Base-by-base conservation (phyloP, 1,140 invertebrate genomes). In the Bicyclus anynana region DNA sequence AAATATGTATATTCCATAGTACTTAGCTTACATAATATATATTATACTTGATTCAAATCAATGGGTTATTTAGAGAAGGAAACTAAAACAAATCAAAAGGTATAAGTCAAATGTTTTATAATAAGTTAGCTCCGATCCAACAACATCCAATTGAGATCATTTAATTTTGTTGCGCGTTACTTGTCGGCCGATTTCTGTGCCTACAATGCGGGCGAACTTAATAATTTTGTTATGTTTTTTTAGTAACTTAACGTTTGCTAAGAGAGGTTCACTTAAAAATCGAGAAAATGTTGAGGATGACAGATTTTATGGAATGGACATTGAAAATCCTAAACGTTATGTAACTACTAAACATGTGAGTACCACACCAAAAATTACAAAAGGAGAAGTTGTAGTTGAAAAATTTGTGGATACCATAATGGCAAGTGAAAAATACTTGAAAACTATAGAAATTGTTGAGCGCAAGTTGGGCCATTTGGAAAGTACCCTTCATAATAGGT, bases 351-450 rank as follows among this genome's bases (percentile, higher is more conserved):
- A 42, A 14, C 2, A 51, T 6, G 59, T 67, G 1, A 62, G 68
- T 2, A 65, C 69, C 0, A 79, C 65, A 0, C 29, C 29, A 2
- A 56, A 64, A 5, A 53, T 66, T 2, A 5, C 47, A 5, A 73
- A 73, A 53, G 65, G 67, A 16, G 84, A 85, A 40, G 59, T 57
- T 0, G 64, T 76, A 0, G 75, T 84, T 0, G 82, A 82, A 56
- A 84, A 82, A 18, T 84, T 87, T 66, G 74, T 80, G 0, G 77
- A 85, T 38, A 79, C 74, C 5, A 57, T 87, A 7, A 71, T 87
- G 62, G 55, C 78, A 0, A 83, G 78, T 37, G 77, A 83, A 35
- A 77, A 66, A 53, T 85, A 87, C 54, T 62, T 84, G 5, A 77
- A 82, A 52, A 72, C 80, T 71, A 73, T 85, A 35, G 81, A 83